phyloP scores from a whole-genome alignment of 2,888 invertebrate genomes.

The Hypomecis atomaria region DNA sequence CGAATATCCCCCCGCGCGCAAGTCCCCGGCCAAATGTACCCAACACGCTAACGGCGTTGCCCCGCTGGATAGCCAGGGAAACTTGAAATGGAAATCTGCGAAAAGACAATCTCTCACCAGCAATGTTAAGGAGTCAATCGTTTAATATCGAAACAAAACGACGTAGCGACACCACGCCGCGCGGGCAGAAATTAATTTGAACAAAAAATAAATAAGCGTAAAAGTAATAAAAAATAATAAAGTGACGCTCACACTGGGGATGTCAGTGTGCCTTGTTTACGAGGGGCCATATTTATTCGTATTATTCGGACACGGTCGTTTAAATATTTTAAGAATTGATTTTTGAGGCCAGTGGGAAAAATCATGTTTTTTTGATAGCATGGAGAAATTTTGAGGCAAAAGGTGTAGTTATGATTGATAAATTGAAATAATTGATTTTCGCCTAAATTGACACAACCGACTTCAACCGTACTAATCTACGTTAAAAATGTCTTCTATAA shows the following conservation, averaged over 20 bases:
- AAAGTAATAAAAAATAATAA: conserved; percentile 43
- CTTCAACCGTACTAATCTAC: no score
- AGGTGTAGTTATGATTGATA: background rate
- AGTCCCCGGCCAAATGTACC: no score
- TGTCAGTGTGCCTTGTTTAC: conserved; percentile 60
- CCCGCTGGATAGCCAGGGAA: no score
- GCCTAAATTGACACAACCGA: no score
- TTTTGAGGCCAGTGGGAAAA: conserved; percentile 28
- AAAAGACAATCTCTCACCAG: no score
- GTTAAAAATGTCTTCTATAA: no score
- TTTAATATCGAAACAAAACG: conserved; percentile 61
- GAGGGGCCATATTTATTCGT: conserved; percentile 62
- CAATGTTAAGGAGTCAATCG: conserved; percentile 49
- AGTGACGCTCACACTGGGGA: conserved; percentile 59
- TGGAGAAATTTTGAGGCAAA: no score
- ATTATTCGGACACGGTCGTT: conserved; percentile 56
- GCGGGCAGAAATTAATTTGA: conserved; percentile 68
- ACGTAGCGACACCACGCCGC: conserved; percentile 42
- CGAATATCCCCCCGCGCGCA: no score
- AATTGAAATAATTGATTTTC: no score
- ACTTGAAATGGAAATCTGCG: no score
- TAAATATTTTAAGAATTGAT: conserved; percentile 53
- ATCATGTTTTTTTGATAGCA: background rate
- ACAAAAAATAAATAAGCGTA: conserved; percentile 42
- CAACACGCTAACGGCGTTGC: no score